Percentiles rank a stretch among this genome's conserved stretches.
phyloP scores from a whole-genome alignment of 2,113 vertebrate species.

The Ceyx margarethae region DNA sequence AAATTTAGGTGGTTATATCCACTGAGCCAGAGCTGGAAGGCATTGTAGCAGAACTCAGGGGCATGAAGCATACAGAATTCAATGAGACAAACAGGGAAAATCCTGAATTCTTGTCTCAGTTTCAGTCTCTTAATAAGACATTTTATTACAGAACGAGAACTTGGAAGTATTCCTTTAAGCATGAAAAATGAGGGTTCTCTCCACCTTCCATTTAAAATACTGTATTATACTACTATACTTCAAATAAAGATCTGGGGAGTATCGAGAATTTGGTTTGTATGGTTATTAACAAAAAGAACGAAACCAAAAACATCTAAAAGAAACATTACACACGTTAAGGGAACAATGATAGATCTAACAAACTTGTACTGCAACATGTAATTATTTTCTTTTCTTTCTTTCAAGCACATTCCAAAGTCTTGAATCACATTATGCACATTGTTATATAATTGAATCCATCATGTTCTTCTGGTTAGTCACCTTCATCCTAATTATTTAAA shows the following conservation, averaged over 20 bases:
- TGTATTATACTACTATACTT: not conserved
- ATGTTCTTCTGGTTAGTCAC: not conserved
- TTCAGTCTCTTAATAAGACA: not conserved
- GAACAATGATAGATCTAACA: not conserved
- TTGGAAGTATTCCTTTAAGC: not conserved
- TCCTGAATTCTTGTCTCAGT: not conserved
- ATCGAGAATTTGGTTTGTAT: not conserved
- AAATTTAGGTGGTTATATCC: not conserved
- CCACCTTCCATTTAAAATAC: not conserved
- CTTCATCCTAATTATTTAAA: constrained; percentile 17
- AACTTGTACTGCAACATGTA: not conserved
- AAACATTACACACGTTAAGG: not conserved
- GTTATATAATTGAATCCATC: constrained; percentile 18
- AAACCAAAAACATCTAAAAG: not conserved
- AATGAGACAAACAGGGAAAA: not conserved
- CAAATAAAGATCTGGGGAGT: not conserved
- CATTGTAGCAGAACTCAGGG: not conserved
- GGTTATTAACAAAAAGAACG: not conserved
- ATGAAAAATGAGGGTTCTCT: not conserved
- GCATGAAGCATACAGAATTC: not conserved
- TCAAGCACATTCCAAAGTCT: not conserved
- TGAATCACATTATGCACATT: not conserved
- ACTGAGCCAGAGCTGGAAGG: not conserved
- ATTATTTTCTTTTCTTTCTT: not conserved
- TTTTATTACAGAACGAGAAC: not conserved